Evolutionary conservation across 2,888 invertebrate species (phyloP).

Genomic region (Eilema griseolum): DNA sequence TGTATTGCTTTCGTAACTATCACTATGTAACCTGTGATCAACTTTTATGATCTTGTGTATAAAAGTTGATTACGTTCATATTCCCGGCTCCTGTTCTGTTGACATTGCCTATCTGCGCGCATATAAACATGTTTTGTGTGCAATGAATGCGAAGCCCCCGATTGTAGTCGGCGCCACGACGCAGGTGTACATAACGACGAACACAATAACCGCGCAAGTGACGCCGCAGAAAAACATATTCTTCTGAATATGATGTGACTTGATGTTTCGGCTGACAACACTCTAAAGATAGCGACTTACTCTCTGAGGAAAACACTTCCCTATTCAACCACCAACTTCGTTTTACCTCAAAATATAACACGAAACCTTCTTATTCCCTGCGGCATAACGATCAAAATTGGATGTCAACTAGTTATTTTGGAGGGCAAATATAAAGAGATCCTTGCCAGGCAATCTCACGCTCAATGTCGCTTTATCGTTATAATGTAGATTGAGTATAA

Average conservation of each 20-base stretch:
- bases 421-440: slow-evolving; percentile 43
- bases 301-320: slow-evolving; percentile 74
- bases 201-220: slow-evolving; percentile 12
- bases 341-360: slow-evolving; percentile 18
- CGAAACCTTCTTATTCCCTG: slow-evolving; percentile 20
- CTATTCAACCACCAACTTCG: slow-evolving; percentile 57
- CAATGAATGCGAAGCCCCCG: slow-evolving; percentile 9
- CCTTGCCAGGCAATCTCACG: slow-evolving; percentile 78
- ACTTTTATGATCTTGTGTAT: neutral
- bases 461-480: slow-evolving; percentile 82
- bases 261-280: slow-evolving; percentile 65
- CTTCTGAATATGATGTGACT: slow-evolving; percentile 52
- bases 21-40: slow-evolving; percentile 4
- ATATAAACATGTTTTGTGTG: neutral
- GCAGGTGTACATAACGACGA: slow-evolving; percentile 2
- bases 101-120: neutral
- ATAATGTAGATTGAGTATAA: slow-evolving; percentile 79
- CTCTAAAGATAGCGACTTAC: slow-evolving; percentile 66
- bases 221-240: slow-evolving; percentile 36
- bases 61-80: slow-evolving; percentile 3
- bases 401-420: slow-evolving; percentile 31
- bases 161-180: neutral
- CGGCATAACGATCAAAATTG: slow-evolving; percentile 47
- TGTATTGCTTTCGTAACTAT: neutral
- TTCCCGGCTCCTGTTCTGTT: slow-evolving; percentile 4